phyloP scores from a whole-genome alignment of 2,797 vertebrate genomes.

The Pyrocephalus nanus region DNA sequence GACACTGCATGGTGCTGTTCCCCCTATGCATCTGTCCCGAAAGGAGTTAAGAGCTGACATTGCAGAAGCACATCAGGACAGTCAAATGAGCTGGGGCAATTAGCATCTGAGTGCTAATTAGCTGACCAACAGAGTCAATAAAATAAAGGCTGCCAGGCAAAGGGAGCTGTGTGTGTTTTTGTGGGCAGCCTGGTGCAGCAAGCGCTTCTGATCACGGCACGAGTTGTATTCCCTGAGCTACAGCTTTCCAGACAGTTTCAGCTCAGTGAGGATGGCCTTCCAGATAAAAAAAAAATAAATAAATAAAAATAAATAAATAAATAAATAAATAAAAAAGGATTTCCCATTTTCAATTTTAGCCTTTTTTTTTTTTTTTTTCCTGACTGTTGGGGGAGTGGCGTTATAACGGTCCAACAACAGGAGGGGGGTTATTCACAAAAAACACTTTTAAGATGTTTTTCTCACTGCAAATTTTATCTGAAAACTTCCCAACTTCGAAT shows the following conservation, averaged over 20 bases:
- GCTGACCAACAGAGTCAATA: neutral
- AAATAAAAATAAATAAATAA: no score
- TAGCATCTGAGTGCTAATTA: neutral
- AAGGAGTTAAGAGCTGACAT: neutral
- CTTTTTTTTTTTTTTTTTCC: neutral
- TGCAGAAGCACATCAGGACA: neutral
- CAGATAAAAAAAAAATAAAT: neutral
- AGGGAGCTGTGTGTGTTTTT: neutral
- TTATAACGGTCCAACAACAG: neutral
- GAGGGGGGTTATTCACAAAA: neutral
- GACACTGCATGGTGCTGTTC: neutral
- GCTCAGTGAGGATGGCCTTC: neutral
- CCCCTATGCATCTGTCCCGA: neutral
- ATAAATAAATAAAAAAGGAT: neutral
- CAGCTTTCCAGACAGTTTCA: neutral
- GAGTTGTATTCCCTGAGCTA: neutral
- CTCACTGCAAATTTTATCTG: neutral
- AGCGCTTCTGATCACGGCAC: neutral
- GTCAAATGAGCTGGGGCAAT: neutral
- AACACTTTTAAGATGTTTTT: neutral
- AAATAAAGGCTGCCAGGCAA: neutral
- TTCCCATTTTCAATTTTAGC: neutral
- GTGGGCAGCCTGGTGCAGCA: neutral
- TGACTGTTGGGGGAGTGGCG: neutral
- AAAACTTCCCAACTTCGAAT: neutral